Evolutionary conservation across 35 echinoderm and acorn worm species (phyloP).

Genomic region (Ophioderma brevispina): DNA sequence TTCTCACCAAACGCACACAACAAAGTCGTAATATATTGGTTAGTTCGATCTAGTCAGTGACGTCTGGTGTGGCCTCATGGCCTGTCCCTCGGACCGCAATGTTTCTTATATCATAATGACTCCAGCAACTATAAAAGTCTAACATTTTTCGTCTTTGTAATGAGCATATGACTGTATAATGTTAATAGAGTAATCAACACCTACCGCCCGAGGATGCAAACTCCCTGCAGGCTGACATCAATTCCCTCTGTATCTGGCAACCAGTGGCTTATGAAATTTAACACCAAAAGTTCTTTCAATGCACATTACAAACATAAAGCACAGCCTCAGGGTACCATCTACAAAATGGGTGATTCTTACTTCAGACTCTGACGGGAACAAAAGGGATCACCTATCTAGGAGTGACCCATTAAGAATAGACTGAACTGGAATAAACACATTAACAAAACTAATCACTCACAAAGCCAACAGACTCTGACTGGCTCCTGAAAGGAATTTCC

Average conservation of each 20-base stretch:
- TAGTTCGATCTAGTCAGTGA: background rate
- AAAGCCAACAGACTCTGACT: background rate
- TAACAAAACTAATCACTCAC: background rate
- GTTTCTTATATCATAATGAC: constrained; percentile 16
- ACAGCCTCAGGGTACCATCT: background rate
- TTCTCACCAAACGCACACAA: constrained; percentile 8
- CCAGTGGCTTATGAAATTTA: constrained; percentile 56
- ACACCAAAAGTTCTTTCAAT: background rate
- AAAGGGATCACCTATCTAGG: background rate
- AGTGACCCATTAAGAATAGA: background rate
- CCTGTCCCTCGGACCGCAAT: constrained; percentile 4
- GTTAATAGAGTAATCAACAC: constrained; percentile 16
- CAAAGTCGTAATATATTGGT: constrained; percentile 24
- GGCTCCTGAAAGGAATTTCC: background rate
- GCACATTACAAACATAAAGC: background rate
- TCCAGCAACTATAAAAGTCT: background rate
- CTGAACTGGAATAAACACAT: background rate
- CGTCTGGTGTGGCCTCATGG: constrained; percentile 44
- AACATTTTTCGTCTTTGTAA: background rate
- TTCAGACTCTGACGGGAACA: background rate
- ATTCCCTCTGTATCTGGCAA: constrained; percentile 32
- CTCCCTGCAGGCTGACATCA: constrained; percentile 32
- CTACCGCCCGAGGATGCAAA: background rate
- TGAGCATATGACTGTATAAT: constrained; percentile 46
- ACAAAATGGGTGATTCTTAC: background rate